Conservation (phyloP, 2,113 vertebrate genomes). For the Bubo scandiacus region DNA sequence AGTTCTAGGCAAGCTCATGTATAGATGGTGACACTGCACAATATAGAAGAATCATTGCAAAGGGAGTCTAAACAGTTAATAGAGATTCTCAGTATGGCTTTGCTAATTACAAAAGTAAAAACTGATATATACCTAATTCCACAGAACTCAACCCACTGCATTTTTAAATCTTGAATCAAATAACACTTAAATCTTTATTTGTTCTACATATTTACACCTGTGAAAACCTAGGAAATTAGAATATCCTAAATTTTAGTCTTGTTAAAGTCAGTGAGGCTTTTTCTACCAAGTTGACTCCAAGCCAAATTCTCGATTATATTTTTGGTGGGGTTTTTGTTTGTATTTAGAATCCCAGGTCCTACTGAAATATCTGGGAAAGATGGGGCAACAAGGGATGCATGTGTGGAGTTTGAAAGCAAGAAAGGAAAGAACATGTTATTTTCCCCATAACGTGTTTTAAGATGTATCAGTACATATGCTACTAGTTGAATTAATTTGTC, state of each 20-base stretch:
- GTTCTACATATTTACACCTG: background rate
- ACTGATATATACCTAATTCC: background rate
- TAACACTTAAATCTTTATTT: background rate
- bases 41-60: background rate
- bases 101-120: background rate
- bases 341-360: background rate
- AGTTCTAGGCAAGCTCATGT: background rate
- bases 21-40: background rate
- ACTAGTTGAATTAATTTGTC: background rate
- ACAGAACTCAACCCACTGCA: background rate
- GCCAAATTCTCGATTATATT: background rate
- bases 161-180: background rate
- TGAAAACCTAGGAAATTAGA: background rate
- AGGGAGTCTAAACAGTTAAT: background rate
- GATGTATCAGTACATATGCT: background rate
- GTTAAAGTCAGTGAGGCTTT: background rate
- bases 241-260: background rate
- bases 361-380: background rate
- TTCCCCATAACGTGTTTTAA: background rate
- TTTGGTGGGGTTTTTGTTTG: background rate
- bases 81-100: background rate
- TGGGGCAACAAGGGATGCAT: background rate
- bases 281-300: background rate
- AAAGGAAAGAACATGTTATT: background rate
- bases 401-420: background rate